Base-by-base conservation (phyloP, 1,140 invertebrate species). In the Scaptomyza graminum region DNA sequence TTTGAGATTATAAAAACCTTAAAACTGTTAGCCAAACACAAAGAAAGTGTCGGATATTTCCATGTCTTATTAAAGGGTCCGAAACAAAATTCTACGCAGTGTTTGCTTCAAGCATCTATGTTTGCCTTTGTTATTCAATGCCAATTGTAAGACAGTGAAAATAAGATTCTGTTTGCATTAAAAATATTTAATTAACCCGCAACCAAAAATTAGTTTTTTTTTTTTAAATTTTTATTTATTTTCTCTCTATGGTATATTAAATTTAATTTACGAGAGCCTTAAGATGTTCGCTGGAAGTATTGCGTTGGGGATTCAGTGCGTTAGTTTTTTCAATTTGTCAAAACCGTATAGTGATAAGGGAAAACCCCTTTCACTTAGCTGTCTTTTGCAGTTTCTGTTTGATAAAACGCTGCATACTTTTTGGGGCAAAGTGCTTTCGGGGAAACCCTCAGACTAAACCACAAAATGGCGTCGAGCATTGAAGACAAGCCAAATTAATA, bases 401-500 rank as follows among this genome's bases (percentile, higher is more conserved):
- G 44, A 63, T 28, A 50, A 68, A 87, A 76, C 55, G 60, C 56
- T 65, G 82, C 74, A 87, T 68, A 72, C 67, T 69, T 82, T 52
- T 51, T 15, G 50, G 64, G 64, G 71, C 55, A 81, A 78, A 70
- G 16, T n/a, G 31, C 39, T 57, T 41, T 3, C 11, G 51, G 44
- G 28, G 43, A 34, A 63, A 1, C n/a, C 13, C n/a, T 8, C 8
- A 15, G 13, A 15, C 41, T 5, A 37, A 18, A 55, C 34, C 41
- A 66, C 65, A 70, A 70, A 51, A 47, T 16, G 47, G 52, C 47
- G 39, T 39, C 25, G 62, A 50, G 65, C 73, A 34, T 43, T 15
- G 67, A 63, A 47, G 71, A 25, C 47, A 64, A 64, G 31, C 61
- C 66, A 68, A 87, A 81, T 87, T 85, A 85, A 87, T 87, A 85